phyloP scores from a whole-genome alignment of 2,888 invertebrate genomes.

The Habroteleia sp. region DNA sequence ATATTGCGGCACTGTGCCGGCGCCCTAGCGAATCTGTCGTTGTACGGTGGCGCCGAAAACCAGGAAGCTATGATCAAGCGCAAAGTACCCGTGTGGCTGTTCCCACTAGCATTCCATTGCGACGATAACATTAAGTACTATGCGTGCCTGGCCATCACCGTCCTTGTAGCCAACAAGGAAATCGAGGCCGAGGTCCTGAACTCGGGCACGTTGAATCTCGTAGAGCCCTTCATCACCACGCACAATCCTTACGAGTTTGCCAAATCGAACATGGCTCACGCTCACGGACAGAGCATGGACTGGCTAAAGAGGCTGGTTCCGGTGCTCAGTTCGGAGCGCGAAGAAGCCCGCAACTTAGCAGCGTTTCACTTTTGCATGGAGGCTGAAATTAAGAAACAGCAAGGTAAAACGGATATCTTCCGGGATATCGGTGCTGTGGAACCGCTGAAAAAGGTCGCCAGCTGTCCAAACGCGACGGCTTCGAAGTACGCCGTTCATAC shows the following conservation, averaged over 20 bases:
- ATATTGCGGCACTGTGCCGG: conserved; percentile 98
- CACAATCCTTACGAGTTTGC: conserved; percentile 98
- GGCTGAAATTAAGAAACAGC: conserved; percentile 97
- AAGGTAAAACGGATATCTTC: conserved; percentile 94
- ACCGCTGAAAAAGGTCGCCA: conserved; percentile 96
- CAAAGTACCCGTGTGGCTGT: conserved; percentile 97
- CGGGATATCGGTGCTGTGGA: conserved; percentile 97
- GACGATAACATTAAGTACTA: conserved; percentile 99
- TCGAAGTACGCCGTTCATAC: conserved; percentile 98
- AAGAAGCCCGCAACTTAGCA: conserved; percentile 97
- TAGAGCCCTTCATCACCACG: conserved; percentile 96
- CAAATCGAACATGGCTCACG: conserved; percentile 93
- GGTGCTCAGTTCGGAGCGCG: conserved; percentile 95
- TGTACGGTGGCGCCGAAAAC: conserved; percentile 98
- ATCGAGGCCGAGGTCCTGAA: conserved; percentile 97
- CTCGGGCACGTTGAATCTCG: conserved; percentile 97
- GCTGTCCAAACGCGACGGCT: conserved; percentile 98
- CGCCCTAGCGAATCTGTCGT: conserved; percentile 96
- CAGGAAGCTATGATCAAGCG: conserved; percentile 98
- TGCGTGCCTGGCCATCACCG: conserved; percentile 98
- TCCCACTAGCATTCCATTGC: conserved; percentile 96
- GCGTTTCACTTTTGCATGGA: conserved; percentile 99
- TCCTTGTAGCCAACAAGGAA: conserved; percentile 97
- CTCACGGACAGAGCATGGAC: conserved; percentile 97
- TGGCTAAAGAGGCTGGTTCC: conserved; percentile 97